Evolutionary conservation across 2,888 invertebrate species (phyloP).

Genomic region (Sinodicranocentrus sp.): DNA sequence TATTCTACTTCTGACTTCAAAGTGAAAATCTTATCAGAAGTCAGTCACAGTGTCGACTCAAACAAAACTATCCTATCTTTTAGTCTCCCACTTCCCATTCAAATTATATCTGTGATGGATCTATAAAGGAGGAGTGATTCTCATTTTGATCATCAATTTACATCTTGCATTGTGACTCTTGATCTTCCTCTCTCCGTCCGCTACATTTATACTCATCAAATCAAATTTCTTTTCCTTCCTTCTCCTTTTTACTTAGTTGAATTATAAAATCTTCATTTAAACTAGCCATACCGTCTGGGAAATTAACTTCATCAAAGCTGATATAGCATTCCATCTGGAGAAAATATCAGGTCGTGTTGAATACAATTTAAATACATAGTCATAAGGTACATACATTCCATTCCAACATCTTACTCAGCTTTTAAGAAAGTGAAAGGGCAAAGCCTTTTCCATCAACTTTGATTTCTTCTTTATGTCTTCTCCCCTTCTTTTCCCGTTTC

Average conservation of each 20-base stretch:
- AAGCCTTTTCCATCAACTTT: constrained; percentile 55
- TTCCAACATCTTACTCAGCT: constrained; percentile 33
- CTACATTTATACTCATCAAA: not conserved
- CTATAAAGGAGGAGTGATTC: constrained; percentile 24
- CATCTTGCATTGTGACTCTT: not conserved
- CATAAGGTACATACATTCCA: too few species aligned
- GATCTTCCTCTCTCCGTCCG: not conserved
- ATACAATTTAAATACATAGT: too few species aligned
- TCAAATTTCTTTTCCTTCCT: not conserved
- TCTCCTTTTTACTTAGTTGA: constrained; percentile 36
- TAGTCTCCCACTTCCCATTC: constrained; percentile 43
- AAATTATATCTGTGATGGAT: constrained; percentile 48
- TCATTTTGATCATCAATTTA: constrained; percentile 23
- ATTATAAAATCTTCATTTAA: constrained; percentile 49
- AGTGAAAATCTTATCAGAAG: constrained; percentile 58
- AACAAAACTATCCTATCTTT: too few species aligned
- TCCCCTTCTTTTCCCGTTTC: constrained; percentile 28
- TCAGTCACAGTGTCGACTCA: constrained; percentile 28
- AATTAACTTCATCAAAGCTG: constrained; percentile 58
- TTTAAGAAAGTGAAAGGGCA: constrained; percentile 48
- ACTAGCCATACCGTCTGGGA: constrained; percentile 55
- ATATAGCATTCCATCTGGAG: constrained; percentile 24
- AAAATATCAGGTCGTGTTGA: constrained; percentile 18
- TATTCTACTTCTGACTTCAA: constrained; percentile 50
- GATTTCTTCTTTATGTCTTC: constrained; percentile 50